Evolutionary conservation across 1,140 invertebrate species (phyloP).

Genomic region (Drosophila paulistorum): DNA sequence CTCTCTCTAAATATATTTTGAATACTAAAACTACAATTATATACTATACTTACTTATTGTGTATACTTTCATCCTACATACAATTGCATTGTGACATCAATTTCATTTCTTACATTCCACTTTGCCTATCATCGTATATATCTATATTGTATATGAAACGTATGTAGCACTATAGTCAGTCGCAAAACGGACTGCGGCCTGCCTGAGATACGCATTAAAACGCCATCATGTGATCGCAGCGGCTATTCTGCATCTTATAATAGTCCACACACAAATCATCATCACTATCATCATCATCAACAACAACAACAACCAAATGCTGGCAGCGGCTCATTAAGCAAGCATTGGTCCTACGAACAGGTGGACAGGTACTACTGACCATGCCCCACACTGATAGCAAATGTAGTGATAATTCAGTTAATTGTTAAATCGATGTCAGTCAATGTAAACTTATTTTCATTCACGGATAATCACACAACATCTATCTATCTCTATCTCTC

Average conservation of each 20-base stretch:
- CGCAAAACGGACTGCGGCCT: constrained; percentile 88
- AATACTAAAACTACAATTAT: constrained; percentile 35
- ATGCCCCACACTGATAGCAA: constrained; percentile 37
- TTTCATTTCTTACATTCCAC: constrained; percentile 18
- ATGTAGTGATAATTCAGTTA: constrained; percentile 34
- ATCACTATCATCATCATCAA: neutral
- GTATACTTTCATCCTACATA: constrained; percentile 33
- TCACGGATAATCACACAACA: constrained; percentile 1
- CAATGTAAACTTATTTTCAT: constrained; percentile 19
- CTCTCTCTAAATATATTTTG: constrained; percentile 16
- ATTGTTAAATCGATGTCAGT: constrained; percentile 20
- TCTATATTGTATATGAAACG: constrained; percentile 22
- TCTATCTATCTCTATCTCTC: constrained; percentile 27
- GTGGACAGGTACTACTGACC: constrained; percentile 80
- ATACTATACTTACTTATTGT: constrained; percentile 29
- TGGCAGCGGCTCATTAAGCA: constrained; percentile 83
- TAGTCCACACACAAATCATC: constrained; percentile 49
- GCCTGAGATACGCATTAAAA: constrained; percentile 90
- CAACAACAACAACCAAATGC: constrained; percentile 36
- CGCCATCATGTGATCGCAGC: constrained; percentile 90
- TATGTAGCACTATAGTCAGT: constrained; percentile 82
- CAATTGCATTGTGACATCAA: constrained; percentile 45
- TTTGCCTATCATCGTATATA: constrained; percentile 28
- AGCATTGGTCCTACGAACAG: constrained; percentile 82
- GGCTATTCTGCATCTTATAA: constrained; percentile 54